A percentile compares a stretch with the other conserved stretches of the same genome.
Conservation (phyloP, 1,140 invertebrate genomes). For the Drosophila tani region DNA sequence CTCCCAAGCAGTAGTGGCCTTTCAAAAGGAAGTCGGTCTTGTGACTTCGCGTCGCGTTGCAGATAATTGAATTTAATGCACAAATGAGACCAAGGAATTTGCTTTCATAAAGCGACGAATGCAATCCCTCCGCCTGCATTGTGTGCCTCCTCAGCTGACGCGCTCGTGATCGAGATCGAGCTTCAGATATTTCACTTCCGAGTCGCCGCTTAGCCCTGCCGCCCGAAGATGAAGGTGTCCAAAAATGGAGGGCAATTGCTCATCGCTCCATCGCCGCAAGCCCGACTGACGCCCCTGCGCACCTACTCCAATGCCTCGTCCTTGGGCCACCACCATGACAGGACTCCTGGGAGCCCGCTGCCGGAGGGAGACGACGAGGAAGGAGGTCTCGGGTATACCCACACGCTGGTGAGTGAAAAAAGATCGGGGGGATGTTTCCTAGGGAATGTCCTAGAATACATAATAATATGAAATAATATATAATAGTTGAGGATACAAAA, state of each 20-base stretch:
- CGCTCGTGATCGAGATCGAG: constrained; percentile 9
- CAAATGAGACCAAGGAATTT: constrained; percentile 66
- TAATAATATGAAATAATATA: too few relatives aligned
- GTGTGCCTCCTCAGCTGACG: constrained; percentile 14
- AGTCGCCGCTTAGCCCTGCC: constrained; percentile 20
- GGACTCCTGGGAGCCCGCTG: constrained; percentile 26
- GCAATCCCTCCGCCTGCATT: constrained; percentile 33
- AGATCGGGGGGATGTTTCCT: neutral
- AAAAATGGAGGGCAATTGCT: constrained; percentile 66
- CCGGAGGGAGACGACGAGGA: constrained; percentile 86
- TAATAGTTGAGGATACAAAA: too few relatives aligned
- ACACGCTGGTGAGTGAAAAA: constrained; percentile 90
- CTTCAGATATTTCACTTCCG: constrained; percentile 34
- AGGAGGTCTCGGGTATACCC: constrained; percentile 90
- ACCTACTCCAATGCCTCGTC: constrained; percentile 77
- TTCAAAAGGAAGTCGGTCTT: constrained; percentile 72
- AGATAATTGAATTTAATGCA: constrained; percentile 80
- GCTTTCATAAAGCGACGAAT: constrained; percentile 50
- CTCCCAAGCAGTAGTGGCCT: constrained; percentile 7
- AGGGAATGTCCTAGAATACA: neutral
- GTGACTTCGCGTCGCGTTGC: constrained; percentile 60
- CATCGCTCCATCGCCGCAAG: constrained; percentile 54
- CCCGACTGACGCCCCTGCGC: constrained; percentile 49
- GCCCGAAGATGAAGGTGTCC: constrained; percentile 55
- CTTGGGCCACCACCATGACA: constrained; percentile 60